A percentile compares a stretch with the other conserved stretches of the same genome.
These are phyloP conservation scores for Ctenopoma multispine DNA, from an alignment of 2,797 vertebrate species.

Conservation along the genomic window DNA sequence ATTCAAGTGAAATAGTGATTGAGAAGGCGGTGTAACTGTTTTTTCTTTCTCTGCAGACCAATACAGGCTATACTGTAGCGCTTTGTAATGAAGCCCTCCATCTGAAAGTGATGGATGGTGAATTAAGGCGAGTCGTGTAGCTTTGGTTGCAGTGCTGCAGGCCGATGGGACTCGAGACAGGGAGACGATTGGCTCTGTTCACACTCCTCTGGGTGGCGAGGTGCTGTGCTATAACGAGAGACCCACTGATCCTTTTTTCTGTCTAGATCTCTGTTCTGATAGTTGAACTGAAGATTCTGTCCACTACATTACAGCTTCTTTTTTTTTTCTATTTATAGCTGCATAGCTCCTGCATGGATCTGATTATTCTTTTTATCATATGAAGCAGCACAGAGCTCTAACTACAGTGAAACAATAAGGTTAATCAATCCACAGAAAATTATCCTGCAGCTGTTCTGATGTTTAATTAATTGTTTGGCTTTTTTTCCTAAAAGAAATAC, in stretches of 20 bases:
- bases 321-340: not conserved
- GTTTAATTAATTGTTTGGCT: not conserved
- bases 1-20: conserved; percentile 57
- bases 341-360: not conserved
- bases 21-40: conserved; percentile 54
- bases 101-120: conserved; percentile 79
- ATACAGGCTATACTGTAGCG: conserved; percentile 51
- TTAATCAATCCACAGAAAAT: not conserved
- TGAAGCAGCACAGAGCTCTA: not conserved
- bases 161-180: conserved; percentile 51
- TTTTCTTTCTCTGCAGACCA: conserved; percentile 30
- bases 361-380: too few species aligned
- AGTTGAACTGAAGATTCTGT: not conserved
- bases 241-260: conserved; percentile 3
- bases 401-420: not conserved
- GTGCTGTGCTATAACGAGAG: conserved; percentile 30
- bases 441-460: not conserved
- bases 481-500: too few species aligned
- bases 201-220: conserved; percentile 47
- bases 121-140: conserved; percentile 62
- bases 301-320: not conserved
- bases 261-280: conserved; percentile 10
- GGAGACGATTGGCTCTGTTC: conserved; percentile 63
- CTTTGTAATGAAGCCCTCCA: conserved; percentile 67
- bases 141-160: conserved; percentile 54